Conservation (phyloP, 2,113 vertebrate genomes). For the Salvelinus sp. region DNA sequence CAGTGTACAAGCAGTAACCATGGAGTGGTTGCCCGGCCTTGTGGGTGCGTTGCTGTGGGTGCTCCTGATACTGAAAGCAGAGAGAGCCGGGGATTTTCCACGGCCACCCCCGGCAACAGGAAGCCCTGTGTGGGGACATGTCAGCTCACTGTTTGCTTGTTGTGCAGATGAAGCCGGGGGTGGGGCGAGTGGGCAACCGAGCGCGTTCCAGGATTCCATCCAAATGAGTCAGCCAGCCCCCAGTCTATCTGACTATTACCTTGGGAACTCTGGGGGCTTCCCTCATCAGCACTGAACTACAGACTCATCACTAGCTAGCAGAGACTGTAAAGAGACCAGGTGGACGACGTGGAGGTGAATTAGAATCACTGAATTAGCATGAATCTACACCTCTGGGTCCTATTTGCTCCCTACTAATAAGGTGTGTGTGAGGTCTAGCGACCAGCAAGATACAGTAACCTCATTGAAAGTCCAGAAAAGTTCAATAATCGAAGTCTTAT, state of each 20-base stretch:
- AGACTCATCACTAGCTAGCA: conserved; percentile 51
- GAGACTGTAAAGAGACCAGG: neutral
- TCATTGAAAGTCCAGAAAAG: conserved; percentile 10
- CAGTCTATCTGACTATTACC: conserved; percentile 76
- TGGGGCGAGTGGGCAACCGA: conserved; percentile 77
- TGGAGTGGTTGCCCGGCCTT: conserved; percentile 26
- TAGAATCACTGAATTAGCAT: conserved; percentile 45
- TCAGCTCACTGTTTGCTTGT: conserved; percentile 74
- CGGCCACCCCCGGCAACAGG: conserved; percentile 70
- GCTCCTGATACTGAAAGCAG: conserved; percentile 48
- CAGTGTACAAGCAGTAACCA: conserved; percentile 24
- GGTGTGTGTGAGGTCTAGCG: conserved; percentile 13
- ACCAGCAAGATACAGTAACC: neutral
- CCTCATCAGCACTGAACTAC: conserved; percentile 64
- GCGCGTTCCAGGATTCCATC: conserved; percentile 82
- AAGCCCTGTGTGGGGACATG: conserved; percentile 74
- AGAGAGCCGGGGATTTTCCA: conserved; percentile 64
- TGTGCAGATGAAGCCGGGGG: conserved; percentile 76
- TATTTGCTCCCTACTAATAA: conserved; percentile 55
- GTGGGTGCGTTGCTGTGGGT: conserved; percentile 5
- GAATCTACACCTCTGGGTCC: conserved; percentile 46
- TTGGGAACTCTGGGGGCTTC: conserved; percentile 80
- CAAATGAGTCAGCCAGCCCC: conserved; percentile 80
- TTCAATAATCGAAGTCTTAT: conserved; percentile 26
- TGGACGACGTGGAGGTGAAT: conserved; percentile 35